phyloP scores from a whole-genome alignment of 2,113 vertebrate genomes.

The Panthera leo region DNA sequence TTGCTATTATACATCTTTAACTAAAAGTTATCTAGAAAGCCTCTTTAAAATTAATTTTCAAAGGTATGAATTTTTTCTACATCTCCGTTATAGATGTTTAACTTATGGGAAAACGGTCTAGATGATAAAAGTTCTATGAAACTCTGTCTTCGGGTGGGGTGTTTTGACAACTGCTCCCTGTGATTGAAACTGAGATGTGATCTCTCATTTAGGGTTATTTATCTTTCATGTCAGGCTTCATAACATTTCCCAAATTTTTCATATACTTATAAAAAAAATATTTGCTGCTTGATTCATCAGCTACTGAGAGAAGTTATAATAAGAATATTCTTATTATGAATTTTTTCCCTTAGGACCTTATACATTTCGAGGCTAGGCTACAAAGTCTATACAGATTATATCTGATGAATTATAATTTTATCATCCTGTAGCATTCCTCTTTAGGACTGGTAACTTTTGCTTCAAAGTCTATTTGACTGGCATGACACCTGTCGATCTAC shows the following conservation, averaged over 20 bases:
- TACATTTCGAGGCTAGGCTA: background rate
- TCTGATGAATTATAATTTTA: conserved; percentile 9
- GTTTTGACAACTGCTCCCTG: background rate
- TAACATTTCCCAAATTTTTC: conserved; percentile 5
- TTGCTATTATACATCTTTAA: conserved; percentile 9
- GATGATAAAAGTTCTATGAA: conserved; percentile 34
- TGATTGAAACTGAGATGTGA: background rate
- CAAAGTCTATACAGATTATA: background rate
- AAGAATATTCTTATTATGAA: background rate
- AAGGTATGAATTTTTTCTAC: background rate
- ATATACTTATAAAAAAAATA: background rate
- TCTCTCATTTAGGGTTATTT: background rate
- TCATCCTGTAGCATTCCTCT: background rate
- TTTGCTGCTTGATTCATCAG: background rate
- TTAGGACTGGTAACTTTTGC: background rate
- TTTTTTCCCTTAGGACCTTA: background rate
- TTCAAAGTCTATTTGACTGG: background rate
- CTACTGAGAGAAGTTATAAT: background rate
- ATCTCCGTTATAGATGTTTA: background rate
- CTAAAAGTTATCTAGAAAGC: background rate
- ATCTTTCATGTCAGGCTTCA: background rate
- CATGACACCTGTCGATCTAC: background rate
- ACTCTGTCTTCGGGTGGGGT: background rate
- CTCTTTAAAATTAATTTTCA: conserved; percentile 30
- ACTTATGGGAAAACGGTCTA: background rate